These are phyloP conservation scores for Botrylloides violaceus DNA, from an alignment of 23 tunicate species.

Conservation along the genomic window DNA sequence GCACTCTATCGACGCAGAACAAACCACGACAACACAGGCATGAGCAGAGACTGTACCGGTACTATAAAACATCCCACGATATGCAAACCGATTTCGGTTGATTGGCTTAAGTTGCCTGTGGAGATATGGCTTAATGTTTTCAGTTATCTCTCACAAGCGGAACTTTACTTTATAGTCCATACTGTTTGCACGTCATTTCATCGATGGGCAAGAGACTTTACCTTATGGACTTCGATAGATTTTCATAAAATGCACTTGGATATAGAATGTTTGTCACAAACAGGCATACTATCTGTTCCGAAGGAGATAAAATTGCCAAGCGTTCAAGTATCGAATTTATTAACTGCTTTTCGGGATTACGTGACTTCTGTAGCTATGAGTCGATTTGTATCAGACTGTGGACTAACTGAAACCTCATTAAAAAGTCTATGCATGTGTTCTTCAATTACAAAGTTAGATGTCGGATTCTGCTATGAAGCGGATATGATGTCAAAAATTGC, in stretches of 20 bases:
- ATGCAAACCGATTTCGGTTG: no score
- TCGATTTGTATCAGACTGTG: conserved; percentile 4
- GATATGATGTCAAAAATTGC: conserved; percentile 2
- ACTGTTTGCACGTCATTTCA: conserved; percentile 5
- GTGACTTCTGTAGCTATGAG: not conserved
- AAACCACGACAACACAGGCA: no score
- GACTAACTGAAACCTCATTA: not conserved
- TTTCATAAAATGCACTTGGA: conserved; percentile 12
- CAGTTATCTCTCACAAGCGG: conserved; percentile 8
- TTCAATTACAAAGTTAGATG: not conserved
- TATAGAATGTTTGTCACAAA: not conserved
- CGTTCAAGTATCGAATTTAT: not conserved
- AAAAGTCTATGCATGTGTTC: not conserved
- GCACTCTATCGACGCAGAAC: not conserved
- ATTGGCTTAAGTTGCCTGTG: not conserved
- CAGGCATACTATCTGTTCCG: not conserved
- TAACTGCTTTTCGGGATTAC: not conserved
- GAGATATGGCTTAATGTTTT: conserved; percentile 10
- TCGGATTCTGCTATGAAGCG: conserved; percentile 15
- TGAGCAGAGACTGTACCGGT: no score
- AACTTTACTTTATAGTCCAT: not conserved
- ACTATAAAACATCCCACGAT: no score
- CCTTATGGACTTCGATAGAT: conserved; percentile 1
- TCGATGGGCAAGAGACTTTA: not conserved
- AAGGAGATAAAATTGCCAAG: not conserved